Percentiles rank a stretch among this genome's conserved stretches.
These are phyloP conservation scores for Lamproptera curius DNA, from an alignment of 2,888 invertebrate species.

Conservation along the genomic window DNA sequence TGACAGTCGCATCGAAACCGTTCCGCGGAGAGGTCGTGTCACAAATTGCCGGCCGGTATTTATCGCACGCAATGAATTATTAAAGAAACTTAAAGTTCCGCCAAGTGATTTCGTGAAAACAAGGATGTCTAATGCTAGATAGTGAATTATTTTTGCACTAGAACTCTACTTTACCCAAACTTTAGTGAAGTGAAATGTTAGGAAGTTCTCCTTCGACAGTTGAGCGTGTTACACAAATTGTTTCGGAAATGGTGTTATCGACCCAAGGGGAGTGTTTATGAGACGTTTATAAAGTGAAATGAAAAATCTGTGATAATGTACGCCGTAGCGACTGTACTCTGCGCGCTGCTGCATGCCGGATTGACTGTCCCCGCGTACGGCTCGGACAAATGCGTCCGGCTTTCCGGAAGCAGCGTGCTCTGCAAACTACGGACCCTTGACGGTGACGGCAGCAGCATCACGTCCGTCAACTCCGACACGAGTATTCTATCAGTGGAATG, in stretches of 20 bases:
- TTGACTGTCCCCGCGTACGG: conserved; percentile 75
- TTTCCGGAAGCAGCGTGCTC: conserved; percentile 75
- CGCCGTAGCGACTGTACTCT: conserved; percentile 61
- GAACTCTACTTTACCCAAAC: conserved; percentile 41
- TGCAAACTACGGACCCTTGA: conserved; percentile 86
- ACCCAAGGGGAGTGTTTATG: conserved; percentile 77
- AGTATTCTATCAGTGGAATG: conserved; percentile 86
- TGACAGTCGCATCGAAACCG: conserved; percentile 69
- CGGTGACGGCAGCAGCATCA: conserved; percentile 81
- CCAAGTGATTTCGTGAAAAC: conserved; percentile 7
- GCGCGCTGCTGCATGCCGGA: conserved; percentile 75
- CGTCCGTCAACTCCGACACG: conserved; percentile 81
- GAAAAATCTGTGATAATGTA: conserved; percentile 77
- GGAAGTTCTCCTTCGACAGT: conserved; percentile 65
- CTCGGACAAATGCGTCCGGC: conserved; percentile 69
- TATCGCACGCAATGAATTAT: conserved; percentile 67
- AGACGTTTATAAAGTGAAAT: conserved; percentile 73
- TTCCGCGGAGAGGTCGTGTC: conserved; percentile 57
- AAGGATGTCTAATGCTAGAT: conserved; percentile 31
- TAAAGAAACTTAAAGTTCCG: conserved; percentile 55
- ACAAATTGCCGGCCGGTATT: conserved; percentile 44
- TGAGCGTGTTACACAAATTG: conserved; percentile 70
- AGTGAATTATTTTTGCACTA: conserved; percentile 38
- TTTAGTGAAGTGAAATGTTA: conserved; percentile 71
- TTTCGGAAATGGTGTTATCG: conserved; percentile 78